These are phyloP conservation scores for Gallinago nigripennis DNA, from an alignment of 2,797 vertebrate genomes.

Conservation along the genomic window DNA sequence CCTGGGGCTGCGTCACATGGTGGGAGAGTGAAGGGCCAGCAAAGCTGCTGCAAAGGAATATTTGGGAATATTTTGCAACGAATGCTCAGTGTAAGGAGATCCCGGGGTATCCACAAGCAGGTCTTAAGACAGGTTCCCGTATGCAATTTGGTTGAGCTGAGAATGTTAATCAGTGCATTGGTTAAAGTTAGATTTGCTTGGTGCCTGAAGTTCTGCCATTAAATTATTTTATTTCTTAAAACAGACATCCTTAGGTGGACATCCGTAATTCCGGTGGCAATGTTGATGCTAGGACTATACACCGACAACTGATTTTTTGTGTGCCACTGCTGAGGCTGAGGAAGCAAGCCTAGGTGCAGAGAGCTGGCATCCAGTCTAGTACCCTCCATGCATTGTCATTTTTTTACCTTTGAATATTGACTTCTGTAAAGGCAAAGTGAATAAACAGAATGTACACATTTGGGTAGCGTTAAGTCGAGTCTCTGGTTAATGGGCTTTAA, in stretches of 20 bases:
- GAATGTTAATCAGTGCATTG: neutral
- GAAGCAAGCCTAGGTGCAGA: neutral
- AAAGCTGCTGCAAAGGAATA: neutral
- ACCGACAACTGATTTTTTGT: neutral
- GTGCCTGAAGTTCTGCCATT: neutral
- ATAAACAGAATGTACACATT: neutral
- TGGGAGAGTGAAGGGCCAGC: neutral
- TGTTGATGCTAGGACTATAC: rapidly evolving
- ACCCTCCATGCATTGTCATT: neutral
- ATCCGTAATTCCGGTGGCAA: neutral
- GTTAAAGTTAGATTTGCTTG: neutral
- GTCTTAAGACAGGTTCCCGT: neutral
- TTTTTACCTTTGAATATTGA: neutral
- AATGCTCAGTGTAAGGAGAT: neutral
- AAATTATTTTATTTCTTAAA: neutral
- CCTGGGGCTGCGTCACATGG: neutral
- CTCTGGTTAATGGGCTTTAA: neutral
- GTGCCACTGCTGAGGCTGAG: neutral
- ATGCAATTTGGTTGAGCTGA: rapidly evolving
- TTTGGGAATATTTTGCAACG: neutral
- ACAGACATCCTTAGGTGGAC: neutral
- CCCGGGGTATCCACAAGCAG: neutral
- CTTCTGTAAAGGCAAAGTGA: rapidly evolving
- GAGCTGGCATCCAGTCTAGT: neutral
- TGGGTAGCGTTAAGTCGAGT: neutral